Conservation (phyloP, 2,888 invertebrate species). For the Protophormia terraenovae region DNA sequence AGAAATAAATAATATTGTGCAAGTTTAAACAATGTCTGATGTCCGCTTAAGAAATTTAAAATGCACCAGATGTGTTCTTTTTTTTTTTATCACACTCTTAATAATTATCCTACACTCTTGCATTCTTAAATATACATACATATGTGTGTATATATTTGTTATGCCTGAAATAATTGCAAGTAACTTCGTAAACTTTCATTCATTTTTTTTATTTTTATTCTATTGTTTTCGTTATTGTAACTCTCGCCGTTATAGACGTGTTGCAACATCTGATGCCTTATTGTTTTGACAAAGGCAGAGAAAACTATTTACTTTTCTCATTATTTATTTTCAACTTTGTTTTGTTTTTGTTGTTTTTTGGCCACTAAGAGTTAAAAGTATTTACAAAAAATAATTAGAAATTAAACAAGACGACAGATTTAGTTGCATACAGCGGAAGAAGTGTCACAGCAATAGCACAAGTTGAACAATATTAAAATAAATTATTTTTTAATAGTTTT, state of each 20-base stretch:
- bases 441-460: background rate
- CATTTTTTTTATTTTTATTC: background rate
- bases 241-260: no score
- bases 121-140: background rate
- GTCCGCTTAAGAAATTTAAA: no score
- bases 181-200: background rate
- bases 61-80: no score
- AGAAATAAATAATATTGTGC: no score
- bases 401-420: slow-evolving; percentile 28
- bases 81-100: no score
- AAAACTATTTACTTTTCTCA: background rate
- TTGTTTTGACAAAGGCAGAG: background rate
- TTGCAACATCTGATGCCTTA: slow-evolving; percentile 14
- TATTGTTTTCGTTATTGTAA: no score
- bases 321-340: background rate
- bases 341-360: slow-evolving; percentile 7
- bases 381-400: slow-evolving; percentile 37
- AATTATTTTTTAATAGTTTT: background rate
- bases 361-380: background rate
- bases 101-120: no score
- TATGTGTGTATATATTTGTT: background rate
- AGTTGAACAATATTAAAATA: background rate
- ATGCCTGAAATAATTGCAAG: background rate
- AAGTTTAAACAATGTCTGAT: no score
- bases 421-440: background rate